These are phyloP conservation scores for Callyntrura guangdongensis DNA, from an alignment of 2,888 invertebrate species.

Conservation along the genomic window DNA sequence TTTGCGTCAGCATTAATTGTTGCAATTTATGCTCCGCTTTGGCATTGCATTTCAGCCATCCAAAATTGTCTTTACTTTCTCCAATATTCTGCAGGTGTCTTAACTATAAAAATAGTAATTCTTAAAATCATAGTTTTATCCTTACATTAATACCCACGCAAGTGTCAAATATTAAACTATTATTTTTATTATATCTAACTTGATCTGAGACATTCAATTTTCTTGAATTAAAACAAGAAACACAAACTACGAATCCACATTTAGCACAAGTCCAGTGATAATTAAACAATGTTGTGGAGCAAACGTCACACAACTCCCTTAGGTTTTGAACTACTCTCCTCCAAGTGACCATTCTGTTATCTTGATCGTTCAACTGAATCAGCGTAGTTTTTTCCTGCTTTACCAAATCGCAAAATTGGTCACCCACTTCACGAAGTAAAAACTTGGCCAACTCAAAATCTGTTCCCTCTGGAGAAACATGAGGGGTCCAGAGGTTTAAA, in stretches of 20 bases:
- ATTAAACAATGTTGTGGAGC: conserved; percentile 98
- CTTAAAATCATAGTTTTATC: neutral
- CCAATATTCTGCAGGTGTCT: neutral
- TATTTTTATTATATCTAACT: neutral
- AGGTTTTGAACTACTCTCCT: conserved; percentile 98
- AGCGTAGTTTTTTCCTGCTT: conserved; percentile 96
- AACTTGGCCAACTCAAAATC: conserved; percentile 95
- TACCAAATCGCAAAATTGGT: conserved; percentile 97
- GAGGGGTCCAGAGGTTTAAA: conserved; percentile 93
- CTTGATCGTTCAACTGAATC: conserved; percentile 44
- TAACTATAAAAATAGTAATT: conserved; percentile 4
- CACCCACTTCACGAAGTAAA: conserved; percentile 92
- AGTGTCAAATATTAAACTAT: neutral
- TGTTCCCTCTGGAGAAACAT: conserved; percentile 90
- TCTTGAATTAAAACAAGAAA: conserved; percentile 96
- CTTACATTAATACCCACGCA: too few species aligned
- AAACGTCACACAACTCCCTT: conserved; percentile 98
- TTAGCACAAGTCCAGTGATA: conserved; percentile 96
- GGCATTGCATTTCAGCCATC: conserved; percentile 93
- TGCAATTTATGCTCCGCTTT: conserved; percentile 91
- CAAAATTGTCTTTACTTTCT: conserved; percentile 88
- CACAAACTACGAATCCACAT: conserved; percentile 96
- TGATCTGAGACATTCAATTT: conserved; percentile 16
- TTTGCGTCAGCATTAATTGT: conserved; percentile 96
- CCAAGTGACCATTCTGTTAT: conserved; percentile 89